A percentile compares a stretch with the other conserved stretches of the same genome.
Evolutionary conservation across 2,113 vertebrate genomes (phyloP).

Genomic region (Equus przewalskii): DNA sequence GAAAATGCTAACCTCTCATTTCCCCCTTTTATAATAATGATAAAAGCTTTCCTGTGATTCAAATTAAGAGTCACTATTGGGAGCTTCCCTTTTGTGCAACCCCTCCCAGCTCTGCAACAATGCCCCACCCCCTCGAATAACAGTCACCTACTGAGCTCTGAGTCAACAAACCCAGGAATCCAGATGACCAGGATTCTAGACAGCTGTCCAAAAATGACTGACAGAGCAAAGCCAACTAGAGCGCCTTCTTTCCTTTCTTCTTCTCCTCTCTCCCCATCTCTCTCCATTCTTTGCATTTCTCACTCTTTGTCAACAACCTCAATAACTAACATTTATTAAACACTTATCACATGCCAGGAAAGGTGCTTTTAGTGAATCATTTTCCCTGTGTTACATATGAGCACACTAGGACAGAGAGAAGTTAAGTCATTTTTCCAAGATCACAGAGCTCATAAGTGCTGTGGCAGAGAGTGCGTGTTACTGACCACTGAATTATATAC

Average conservation of each 20-base stretch:
- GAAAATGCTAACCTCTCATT: neutral
- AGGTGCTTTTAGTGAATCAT: neutral
- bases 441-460: neutral
- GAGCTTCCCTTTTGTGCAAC: neutral
- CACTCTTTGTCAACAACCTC: neutral
- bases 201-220: neutral
- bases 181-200: neutral
- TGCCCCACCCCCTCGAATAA: neutral
- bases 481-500: neutral
- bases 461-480: too few species aligned
- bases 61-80: neutral
- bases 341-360: neutral
- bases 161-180: neutral
- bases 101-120: neutral
- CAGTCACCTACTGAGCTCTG: neutral
- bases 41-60: conserved; percentile 43
- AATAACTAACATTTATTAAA: neutral
- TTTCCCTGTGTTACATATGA: neutral
- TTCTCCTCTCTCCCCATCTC: neutral
- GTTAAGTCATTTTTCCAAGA: neutral
- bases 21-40: neutral
- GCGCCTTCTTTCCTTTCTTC: neutral
- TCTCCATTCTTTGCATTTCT: neutral
- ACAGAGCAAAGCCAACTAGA: neutral
- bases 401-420: neutral